A percentile compares a stretch with the other conserved stretches of the same genome.
Evolutionary conservation across 1,140 invertebrate genomes (phyloP).

Genomic region (Coenobita brevimanus): DNA sequence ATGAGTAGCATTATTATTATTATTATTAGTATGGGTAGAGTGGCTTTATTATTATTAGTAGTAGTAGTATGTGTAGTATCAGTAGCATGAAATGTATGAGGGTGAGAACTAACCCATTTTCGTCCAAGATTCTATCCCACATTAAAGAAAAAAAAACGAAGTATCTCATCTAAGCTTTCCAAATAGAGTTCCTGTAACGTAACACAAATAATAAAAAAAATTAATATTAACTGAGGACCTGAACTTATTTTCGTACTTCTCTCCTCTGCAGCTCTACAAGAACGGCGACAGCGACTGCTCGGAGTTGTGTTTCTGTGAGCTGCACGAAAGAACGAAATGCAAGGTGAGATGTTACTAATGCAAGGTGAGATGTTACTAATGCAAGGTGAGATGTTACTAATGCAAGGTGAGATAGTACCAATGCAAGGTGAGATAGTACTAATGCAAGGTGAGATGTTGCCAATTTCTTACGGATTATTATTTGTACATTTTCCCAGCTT

Average conservation of each 20-base stretch:
- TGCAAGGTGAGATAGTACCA: slow-evolving; percentile 78
- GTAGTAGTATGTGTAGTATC: slow-evolving; percentile 5
- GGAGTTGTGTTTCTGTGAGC: slow-evolving; percentile 85
- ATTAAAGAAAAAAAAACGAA: neutral
- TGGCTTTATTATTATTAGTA: too few relatives aligned
- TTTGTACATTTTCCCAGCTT: too few relatives aligned
- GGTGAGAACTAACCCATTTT: neutral
- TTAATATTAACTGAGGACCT: too few relatives aligned
- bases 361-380: slow-evolving; percentile 77
- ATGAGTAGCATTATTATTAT: too few relatives aligned
- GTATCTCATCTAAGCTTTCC: neutral
- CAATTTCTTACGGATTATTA: neutral
- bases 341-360: slow-evolving; percentile 78
- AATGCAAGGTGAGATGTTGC: too few relatives aligned
- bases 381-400: slow-evolving; percentile 76
- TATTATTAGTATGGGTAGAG: too few relatives aligned
- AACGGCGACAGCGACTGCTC: slow-evolving; percentile 88
- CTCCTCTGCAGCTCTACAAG: slow-evolving; percentile 57
- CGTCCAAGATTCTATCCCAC: neutral
- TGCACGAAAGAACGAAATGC: slow-evolving; percentile 84
- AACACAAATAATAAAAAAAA: too few relatives aligned
- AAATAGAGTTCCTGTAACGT: too few relatives aligned
- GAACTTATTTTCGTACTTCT: too few relatives aligned
- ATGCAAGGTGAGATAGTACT: too few relatives aligned
- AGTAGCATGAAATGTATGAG: neutral